phyloP scores from a whole-genome alignment of 2,113 vertebrate species.

The Chaenocephalus aceratus region DNA sequence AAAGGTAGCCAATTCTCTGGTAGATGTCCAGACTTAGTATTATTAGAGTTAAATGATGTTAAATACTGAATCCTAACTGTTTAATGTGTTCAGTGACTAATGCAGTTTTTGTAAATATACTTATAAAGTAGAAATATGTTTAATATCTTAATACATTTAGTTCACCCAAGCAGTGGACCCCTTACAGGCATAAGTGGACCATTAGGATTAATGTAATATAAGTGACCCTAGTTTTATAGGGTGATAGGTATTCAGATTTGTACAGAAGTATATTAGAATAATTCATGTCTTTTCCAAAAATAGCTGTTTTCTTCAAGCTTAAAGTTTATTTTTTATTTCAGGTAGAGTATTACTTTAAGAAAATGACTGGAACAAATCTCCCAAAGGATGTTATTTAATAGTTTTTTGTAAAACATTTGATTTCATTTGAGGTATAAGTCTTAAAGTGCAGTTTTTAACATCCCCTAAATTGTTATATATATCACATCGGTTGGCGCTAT shows the following conservation, averaged over 20 bases:
- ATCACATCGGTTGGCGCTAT: not conserved
- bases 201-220: conserved; percentile 23
- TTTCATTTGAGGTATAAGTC: not conserved
- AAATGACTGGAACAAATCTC: conserved; percentile 26
- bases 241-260: conserved; percentile 40
- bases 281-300: conserved; percentile 42
- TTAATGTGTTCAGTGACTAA: conserved; percentile 44
- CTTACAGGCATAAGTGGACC: conserved; percentile 11
- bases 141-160: conserved; percentile 14
- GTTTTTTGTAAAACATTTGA: conserved; percentile 22
- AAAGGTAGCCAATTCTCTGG: conserved; percentile 43
- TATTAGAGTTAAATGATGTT: conserved; percentile 25
- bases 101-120: conserved; percentile 61
- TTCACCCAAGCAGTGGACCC: conserved; percentile 28
- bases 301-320: conserved; percentile 5
- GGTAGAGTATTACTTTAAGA: conserved; percentile 20
- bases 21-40: conserved; percentile 36
- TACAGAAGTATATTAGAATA: conserved; percentile 29
- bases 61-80: conserved; percentile 26
- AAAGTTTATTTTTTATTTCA: conserved; percentile 25
- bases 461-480: conserved; percentile 3
- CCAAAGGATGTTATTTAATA: conserved; percentile 30
- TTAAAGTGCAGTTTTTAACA: not conserved
- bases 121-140: conserved; percentile 30
- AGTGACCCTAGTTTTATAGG: conserved; percentile 81